Evolutionary conservation across 2,113 vertebrate species (phyloP).

Genomic region (Periophthalmus modestus): DNA sequence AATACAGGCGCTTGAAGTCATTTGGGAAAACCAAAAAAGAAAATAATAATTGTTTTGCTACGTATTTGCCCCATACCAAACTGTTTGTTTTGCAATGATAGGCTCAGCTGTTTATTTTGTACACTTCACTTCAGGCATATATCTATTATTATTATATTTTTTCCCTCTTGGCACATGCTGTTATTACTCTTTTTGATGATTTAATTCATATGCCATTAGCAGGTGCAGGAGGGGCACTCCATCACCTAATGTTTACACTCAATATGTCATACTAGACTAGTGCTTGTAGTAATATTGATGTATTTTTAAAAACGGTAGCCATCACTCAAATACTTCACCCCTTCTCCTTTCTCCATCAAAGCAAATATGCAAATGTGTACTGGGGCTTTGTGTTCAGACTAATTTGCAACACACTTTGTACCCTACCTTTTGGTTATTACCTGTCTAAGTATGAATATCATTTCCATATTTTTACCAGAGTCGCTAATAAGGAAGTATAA

Average conservation of each 20-base stretch:
- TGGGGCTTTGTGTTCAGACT: conserved; percentile 39
- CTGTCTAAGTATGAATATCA: conserved; percentile 58
- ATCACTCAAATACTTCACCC: conserved; percentile 5
- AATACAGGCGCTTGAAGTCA: no score
- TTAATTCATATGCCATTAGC: conserved; percentile 9
- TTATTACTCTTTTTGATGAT: conserved; percentile 14
- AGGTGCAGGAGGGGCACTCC: background rate
- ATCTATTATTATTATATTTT: background rate
- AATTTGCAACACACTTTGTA: conserved; percentile 52
- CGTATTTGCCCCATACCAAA: background rate
- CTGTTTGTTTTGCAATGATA: background rate
- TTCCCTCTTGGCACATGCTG: background rate
- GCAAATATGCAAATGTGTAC: conserved; percentile 45
- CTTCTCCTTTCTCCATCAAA: conserved; percentile 21
- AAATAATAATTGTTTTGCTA: background rate
- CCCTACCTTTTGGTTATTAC: conserved; percentile 56
- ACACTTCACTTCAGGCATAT: background rate
- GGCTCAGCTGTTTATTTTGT: background rate
- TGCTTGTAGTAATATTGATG: conserved; percentile 25
- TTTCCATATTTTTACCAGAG: conserved; percentile 64
- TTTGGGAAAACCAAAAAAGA: background rate
- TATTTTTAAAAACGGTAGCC: conserved; percentile 20
- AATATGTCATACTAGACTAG: background rate
- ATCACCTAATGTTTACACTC: conserved; percentile 16
- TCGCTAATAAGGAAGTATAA: conserved; percentile 54